Evolutionary conservation across 2,113 vertebrate species (phyloP).

Genomic region (Rhinichthys klamathensis): DNA sequence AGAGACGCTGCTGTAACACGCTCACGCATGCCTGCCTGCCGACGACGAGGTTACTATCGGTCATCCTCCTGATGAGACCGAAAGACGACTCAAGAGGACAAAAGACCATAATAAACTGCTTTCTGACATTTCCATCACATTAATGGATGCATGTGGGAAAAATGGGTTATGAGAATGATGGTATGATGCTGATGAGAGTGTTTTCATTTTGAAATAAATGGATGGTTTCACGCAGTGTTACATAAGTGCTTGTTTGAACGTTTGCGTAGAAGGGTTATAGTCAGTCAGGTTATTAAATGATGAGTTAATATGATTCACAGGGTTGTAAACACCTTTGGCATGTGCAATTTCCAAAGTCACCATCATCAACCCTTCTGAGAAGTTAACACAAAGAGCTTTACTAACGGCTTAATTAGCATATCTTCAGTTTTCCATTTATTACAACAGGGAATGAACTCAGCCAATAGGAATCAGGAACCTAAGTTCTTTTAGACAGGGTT

Average conservation of each 20-base stretch:
- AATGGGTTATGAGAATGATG: not conserved
- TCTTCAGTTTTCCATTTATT: not conserved
- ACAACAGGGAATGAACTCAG: not conserved
- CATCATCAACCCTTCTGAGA: not conserved
- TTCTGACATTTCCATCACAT: not conserved
- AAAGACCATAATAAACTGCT: constrained; percentile 13
- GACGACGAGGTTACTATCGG: constrained; percentile 68
- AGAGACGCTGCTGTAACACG: constrained; percentile 13
- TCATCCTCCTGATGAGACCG: constrained; percentile 49
- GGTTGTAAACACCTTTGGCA: not conserved
- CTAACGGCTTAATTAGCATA: not conserved
- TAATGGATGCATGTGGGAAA: not conserved
- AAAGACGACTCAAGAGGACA: not conserved
- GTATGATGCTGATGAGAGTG: not conserved
- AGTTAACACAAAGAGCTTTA: not conserved
- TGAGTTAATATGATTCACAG: constrained; percentile 24
- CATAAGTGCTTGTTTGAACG: not conserved
- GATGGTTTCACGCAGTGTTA: not conserved
- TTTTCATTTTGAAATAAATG: not conserved
- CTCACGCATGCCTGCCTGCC: not conserved
- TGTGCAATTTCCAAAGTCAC: not conserved
- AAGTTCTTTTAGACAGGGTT: not conserved
- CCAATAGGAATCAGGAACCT: not conserved
- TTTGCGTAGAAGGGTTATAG: not conserved
- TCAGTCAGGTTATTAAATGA: not conserved